These are phyloP conservation scores for Centropristis striata DNA, from an alignment of 2,113 vertebrate species.

Conservation along the genomic window DNA sequence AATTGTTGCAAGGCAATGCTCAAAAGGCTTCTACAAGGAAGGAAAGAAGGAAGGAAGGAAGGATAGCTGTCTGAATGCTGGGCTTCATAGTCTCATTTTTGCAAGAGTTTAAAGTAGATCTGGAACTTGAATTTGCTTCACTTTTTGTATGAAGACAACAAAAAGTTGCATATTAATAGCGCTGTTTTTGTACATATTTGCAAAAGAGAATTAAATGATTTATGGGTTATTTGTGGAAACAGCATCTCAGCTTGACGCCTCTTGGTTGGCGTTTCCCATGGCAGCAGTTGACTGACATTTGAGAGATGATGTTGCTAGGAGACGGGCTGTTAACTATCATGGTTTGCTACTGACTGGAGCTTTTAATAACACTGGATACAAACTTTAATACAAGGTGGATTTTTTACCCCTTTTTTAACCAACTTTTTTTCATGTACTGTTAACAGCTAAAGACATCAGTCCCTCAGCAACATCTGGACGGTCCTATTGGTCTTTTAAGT, in stretches of 20 bases:
- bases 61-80: background rate
- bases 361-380: background rate
- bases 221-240: background rate
- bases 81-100: background rate
- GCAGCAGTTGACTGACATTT: background rate
- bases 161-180: background rate
- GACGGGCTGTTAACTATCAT: too few species aligned
- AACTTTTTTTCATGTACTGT: background rate
- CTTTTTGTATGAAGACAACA: background rate
- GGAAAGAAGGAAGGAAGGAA: background rate
- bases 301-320: too few species aligned
- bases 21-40: background rate
- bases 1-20: constrained; percentile 7
- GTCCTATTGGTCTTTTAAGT: background rate
- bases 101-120: background rate
- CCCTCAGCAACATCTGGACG: background rate
- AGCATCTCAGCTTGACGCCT: background rate
- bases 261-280: background rate
- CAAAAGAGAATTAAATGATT: background rate
- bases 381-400: background rate
- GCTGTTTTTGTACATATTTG: background rate
- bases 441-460: background rate
- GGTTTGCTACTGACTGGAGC: background rate
- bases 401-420: background rate
- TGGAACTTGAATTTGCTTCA: background rate